Conservation (phyloP, 2,113 vertebrate genomes). For the Murina feae region DNA sequence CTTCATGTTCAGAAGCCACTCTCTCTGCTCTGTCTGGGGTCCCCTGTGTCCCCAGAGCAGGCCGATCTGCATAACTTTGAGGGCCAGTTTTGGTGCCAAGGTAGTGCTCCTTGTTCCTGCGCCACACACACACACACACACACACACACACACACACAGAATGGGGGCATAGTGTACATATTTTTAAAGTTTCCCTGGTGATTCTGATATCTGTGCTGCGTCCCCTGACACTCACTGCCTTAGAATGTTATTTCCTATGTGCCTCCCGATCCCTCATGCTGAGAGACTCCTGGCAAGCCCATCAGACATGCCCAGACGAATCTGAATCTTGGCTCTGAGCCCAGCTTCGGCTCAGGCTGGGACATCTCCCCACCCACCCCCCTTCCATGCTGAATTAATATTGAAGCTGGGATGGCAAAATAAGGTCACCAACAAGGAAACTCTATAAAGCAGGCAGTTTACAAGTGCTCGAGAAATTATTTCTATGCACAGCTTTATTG, state of each 20-base stretch:
- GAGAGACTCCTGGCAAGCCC: slow-evolving; percentile 43
- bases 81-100: neutral
- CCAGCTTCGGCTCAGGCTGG: slow-evolving; percentile 23
- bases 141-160: neutral
- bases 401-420: slow-evolving; percentile 48
- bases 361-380: neutral
- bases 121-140: neutral
- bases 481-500: neutral
- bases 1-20: neutral
- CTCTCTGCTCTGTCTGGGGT: neutral
- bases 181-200: slow-evolving; percentile 9
- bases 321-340: slow-evolving; percentile 44
- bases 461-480: neutral
- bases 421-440: slow-evolving; percentile 46
- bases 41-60: neutral
- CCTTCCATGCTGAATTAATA: slow-evolving; percentile 12
- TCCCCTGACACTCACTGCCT: slow-evolving; percentile 30
- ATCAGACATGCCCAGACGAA: slow-evolving; percentile 27
- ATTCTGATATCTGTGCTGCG: neutral
- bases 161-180: neutral
- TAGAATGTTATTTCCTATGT: slow-evolving; percentile 39
- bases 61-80: neutral
- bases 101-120: neutral
- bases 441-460: slow-evolving; percentile 35
- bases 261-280: neutral